A percentile compares a stretch with the other conserved stretches of the same genome.
These are phyloP conservation scores for Trichacis sp. DNA, from an alignment of 2,888 invertebrate genomes.

Conservation along the genomic window DNA sequence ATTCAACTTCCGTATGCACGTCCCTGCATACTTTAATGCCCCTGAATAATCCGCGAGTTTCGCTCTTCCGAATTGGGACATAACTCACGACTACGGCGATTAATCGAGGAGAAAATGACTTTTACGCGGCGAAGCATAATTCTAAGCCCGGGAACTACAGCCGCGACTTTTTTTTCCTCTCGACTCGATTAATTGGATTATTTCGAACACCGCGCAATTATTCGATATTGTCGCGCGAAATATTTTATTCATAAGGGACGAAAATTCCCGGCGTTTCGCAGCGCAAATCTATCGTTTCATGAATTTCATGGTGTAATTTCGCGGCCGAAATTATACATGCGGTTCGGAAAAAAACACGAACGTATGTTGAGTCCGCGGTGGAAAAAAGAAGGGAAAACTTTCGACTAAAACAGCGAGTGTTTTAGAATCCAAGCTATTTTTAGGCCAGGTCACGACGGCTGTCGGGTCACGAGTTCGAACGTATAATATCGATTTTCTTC, in stretches of 20 bases:
- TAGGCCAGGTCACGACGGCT: conserved; percentile 35
- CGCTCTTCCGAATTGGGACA: conserved; percentile 37
- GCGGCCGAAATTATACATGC: neutral
- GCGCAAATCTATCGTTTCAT: neutral
- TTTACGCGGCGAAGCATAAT: too few relatives aligned
- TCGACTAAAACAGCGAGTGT: conserved; percentile 24
- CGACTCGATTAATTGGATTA: neutral
- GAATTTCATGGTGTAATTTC: neutral
- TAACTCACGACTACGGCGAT: conserved; percentile 21
- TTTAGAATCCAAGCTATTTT: conserved; percentile 32
- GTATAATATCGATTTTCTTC: conserved; percentile 29
- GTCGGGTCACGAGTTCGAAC: conserved; percentile 35
- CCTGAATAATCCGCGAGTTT: conserved; percentile 42
- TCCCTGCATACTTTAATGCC: conserved; percentile 38
- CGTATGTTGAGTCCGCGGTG: neutral
- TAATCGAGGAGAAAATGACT: too few relatives aligned
- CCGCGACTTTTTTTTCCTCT: neutral
- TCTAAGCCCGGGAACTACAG: too few relatives aligned
- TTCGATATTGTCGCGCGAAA: neutral
- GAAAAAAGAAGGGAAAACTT: conserved; percentile 8
- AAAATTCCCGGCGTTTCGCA: neutral
- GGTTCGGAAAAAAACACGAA: neutral
- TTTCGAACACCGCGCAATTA: neutral
- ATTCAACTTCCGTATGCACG: conserved; percentile 43
- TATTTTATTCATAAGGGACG: neutral